phyloP scores from a whole-genome alignment of 2,113 vertebrate genomes.

The Crocuta crocuta region DNA sequence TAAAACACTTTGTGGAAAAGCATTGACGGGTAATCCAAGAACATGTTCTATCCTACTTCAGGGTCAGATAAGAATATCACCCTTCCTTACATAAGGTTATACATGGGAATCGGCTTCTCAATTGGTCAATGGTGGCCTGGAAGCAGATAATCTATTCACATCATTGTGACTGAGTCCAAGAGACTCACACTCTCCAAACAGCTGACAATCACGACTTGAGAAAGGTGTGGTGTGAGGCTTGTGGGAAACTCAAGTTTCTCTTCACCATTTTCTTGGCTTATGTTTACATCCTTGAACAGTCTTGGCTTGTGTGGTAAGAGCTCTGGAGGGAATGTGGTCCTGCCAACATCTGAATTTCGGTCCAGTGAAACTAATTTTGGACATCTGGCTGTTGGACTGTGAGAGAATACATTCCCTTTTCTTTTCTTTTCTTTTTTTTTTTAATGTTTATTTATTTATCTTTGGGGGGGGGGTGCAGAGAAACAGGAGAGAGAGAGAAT shows the following conservation, averaged over 20 bases:
- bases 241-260: background rate
- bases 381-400: background rate
- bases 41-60: background rate
- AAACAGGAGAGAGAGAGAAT: too few relatives aligned
- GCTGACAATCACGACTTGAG: background rate
- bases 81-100: background rate
- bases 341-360: background rate
- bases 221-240: background rate
- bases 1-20: constrained; percentile 30
- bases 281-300: background rate
- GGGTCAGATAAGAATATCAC: constrained; percentile 2
- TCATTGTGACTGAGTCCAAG: background rate
- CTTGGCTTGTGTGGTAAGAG: background rate
- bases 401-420: background rate
- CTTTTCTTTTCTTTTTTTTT: too few relatives aligned
- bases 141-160: background rate
- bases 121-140: background rate
- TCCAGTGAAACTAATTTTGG: background rate
- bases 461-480: too few relatives aligned
- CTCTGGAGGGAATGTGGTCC: background rate
- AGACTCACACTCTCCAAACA: background rate
- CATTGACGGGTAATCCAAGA: background rate
- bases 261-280: background rate
- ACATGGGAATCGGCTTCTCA: background rate
- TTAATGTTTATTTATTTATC: too few relatives aligned